Conservation (phyloP, 2,113 vertebrate genomes). For the Passer montanus region DNA sequence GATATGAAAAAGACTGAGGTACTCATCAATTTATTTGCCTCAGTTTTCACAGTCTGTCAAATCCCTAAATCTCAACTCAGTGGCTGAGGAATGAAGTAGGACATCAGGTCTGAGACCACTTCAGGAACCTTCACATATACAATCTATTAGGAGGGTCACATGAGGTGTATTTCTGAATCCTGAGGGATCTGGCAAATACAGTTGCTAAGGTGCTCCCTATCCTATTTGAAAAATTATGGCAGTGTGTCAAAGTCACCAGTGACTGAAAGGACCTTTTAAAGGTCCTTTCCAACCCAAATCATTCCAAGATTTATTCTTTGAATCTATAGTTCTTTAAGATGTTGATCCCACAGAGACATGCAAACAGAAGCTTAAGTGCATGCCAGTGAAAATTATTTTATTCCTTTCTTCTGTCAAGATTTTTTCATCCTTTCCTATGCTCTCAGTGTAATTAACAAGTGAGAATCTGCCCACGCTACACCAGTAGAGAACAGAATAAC, state of each 20-base stretch:
- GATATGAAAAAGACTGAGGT: neutral
- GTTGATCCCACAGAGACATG: neutral
- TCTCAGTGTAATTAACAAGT: conserved; percentile 72
- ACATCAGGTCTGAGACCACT: neutral
- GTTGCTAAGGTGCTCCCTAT: neutral
- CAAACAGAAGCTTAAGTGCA: neutral
- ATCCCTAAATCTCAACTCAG: neutral
- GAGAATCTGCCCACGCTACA: conserved; percentile 64
- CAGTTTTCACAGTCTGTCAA: neutral
- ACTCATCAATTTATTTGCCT: neutral
- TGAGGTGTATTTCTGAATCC: neutral
- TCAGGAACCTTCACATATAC: neutral
- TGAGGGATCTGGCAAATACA: neutral
- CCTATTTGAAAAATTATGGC: neutral
- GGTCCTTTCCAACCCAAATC: neutral
- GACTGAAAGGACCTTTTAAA: neutral
- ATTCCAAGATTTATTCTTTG: neutral
- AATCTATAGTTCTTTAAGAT: neutral
- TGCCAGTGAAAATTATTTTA: neutral
- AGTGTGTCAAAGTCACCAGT: neutral
- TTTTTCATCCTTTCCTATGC: conserved; percentile 29
- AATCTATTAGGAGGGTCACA: neutral
- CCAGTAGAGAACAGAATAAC: conserved; percentile 67
- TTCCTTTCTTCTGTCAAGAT: conserved; percentile 33
- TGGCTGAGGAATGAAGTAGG: neutral